phyloP scores from a whole-genome alignment of 2,888 invertebrate genomes.

The Caenorhabditis sp. region DNA sequence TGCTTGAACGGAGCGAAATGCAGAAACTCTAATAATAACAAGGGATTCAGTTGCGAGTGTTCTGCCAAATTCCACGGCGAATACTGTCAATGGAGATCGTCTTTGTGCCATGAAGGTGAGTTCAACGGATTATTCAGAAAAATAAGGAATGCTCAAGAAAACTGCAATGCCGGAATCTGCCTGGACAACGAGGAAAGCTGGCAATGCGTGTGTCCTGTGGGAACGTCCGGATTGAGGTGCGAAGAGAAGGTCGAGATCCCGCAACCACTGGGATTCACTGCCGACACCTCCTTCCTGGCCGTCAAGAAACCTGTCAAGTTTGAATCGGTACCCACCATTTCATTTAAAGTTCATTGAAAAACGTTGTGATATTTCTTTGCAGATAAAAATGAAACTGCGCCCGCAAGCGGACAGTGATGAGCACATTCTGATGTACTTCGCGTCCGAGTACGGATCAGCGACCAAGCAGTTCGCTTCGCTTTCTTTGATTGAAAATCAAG shows the following conservation, averaged over 20 bases:
- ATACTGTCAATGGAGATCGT: slow-evolving; percentile 67
- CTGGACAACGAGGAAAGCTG: slow-evolving; percentile 66
- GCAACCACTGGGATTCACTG: slow-evolving; percentile 48
- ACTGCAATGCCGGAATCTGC: slow-evolving; percentile 69
- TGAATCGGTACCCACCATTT: slow-evolving; percentile 51
- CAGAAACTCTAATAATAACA: slow-evolving; percentile 61
- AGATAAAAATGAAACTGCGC: slow-evolving; percentile 64
- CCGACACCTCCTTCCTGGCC: slow-evolving; percentile 50
- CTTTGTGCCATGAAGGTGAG: slow-evolving; percentile 58
- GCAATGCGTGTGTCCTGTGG: slow-evolving; percentile 72
- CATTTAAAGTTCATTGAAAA: background rate
- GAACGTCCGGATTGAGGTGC: slow-evolving; percentile 52
- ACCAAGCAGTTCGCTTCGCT: slow-evolving; percentile 59
- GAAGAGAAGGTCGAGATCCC: slow-evolving; percentile 31
- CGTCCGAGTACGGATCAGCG: slow-evolving; percentile 57
- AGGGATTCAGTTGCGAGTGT: slow-evolving; percentile 72
- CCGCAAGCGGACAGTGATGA: slow-evolving; percentile 61
- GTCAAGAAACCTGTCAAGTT: slow-evolving; percentile 43
- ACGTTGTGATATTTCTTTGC: background rate
- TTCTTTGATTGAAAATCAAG: slow-evolving; percentile 59
- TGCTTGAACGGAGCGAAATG: slow-evolving; percentile 70
- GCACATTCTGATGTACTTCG: slow-evolving; percentile 68
- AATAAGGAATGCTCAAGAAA: too few relatives aligned
- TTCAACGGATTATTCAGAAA: background rate
- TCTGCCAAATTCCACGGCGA: slow-evolving; percentile 63